Percentiles rank a stretch among this genome's conserved stretches.
phyloP scores from a whole-genome alignment of 2,888 invertebrate species.

The Tanytarsus gracilentus region DNA sequence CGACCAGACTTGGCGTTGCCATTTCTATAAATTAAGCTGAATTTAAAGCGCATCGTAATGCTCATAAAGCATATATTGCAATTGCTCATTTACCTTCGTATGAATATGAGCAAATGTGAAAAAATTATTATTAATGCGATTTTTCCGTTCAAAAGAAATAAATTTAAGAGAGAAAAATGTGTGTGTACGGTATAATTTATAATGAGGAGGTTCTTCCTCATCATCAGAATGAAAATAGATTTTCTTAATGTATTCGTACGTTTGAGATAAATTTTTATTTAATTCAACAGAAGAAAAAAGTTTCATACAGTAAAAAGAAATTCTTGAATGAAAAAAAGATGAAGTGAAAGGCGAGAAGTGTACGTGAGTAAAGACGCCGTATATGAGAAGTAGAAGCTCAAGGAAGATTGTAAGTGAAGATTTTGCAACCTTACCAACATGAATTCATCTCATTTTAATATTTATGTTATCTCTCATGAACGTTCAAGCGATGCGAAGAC shows the following conservation, averaged over 20 bases:
- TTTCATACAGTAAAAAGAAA: not conserved
- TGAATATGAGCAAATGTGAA: not conserved
- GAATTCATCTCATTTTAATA: not conserved
- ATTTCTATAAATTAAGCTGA: constrained; percentile 25
- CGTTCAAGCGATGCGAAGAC: not conserved
- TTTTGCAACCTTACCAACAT: not conserved
- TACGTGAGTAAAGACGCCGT: not conserved
- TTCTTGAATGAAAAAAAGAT: not conserved
- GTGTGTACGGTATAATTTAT: constrained; percentile 18
- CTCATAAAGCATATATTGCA: constrained; percentile 26
- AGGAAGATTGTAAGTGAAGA: not conserved
- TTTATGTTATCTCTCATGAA: not conserved
- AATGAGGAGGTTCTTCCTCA: constrained; percentile 21
- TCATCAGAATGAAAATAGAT: constrained; percentile 17
- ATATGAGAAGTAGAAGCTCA: not conserved
- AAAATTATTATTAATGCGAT: constrained; percentile 22
- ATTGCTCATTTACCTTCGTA: constrained; percentile 7
- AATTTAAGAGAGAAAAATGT: not conserved
- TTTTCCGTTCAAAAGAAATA: constrained; percentile 24
- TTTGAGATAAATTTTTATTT: not conserved
- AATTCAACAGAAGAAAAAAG: not conserved
- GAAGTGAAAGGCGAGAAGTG: not conserved
- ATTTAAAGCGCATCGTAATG: constrained; percentile 22
- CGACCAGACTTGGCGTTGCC: constrained; percentile 14
- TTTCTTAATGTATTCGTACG: not conserved